These are phyloP conservation scores for Pristionchus exspectatus DNA, from an alignment of 2,888 invertebrate species.

Conservation along the genomic window DNA sequence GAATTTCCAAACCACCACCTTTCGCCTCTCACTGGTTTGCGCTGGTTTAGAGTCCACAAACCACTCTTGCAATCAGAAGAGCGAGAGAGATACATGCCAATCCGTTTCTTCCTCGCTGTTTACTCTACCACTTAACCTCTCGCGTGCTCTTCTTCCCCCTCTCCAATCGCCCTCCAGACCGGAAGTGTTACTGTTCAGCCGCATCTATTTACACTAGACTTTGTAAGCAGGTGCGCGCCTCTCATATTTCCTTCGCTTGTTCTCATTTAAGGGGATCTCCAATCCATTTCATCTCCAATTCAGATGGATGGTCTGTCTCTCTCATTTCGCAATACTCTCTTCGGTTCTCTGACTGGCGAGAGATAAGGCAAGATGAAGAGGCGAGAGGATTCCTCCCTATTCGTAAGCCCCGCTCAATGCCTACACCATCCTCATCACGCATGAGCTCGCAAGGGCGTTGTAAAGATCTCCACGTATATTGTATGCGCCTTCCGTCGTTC, in stretches of 20 bases:
- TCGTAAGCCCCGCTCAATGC: background rate
- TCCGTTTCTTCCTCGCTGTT: constrained; percentile 22
- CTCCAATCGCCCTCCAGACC: constrained; percentile 32
- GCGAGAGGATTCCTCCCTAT: background rate
- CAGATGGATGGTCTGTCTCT: background rate
- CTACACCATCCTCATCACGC: background rate
- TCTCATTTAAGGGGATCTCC: constrained; percentile 8
- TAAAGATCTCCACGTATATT: background rate
- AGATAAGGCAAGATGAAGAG: no score
- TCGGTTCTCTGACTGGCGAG: no score
- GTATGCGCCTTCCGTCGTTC: background rate
- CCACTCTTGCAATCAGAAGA: background rate
- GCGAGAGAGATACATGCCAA: background rate
- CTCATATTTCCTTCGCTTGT: background rate
- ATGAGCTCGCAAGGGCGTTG: background rate
- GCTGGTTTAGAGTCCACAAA: constrained; percentile 25
- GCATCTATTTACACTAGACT: constrained; percentile 1
- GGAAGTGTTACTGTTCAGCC: constrained; percentile 21
- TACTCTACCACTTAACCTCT: constrained; percentile 48
- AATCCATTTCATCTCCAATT: background rate
- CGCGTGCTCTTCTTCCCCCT: background rate
- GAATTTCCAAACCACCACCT: background rate
- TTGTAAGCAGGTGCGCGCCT: background rate
- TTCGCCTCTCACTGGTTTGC: background rate
- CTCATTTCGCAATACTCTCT: no score